Conservation (phyloP, 2,888 invertebrate genomes). For the Danaus chrysippus region DNA sequence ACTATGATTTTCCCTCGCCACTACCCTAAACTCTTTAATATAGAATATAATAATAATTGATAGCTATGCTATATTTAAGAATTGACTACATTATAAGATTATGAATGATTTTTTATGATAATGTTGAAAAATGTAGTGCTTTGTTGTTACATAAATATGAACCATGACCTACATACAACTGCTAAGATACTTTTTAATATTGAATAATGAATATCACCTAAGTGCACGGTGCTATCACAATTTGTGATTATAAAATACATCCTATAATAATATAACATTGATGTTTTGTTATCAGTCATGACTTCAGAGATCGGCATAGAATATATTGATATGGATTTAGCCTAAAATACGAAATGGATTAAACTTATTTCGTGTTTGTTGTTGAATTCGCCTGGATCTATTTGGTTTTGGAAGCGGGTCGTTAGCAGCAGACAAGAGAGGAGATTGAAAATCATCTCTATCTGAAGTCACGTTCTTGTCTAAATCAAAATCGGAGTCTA, state of each 20-base stretch:
- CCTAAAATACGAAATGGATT: conserved; percentile 75
- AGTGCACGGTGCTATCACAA: conserved; percentile 71
- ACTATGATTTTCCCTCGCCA: neutral
- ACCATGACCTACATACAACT: conserved; percentile 18
- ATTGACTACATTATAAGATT: conserved; percentile 49
- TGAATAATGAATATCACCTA: conserved; percentile 45
- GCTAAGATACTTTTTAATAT: conserved; percentile 26
- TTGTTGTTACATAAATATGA: conserved; percentile 16
- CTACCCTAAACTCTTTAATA: conserved; percentile 3
- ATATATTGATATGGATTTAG: conserved; percentile 44
- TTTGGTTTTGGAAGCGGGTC: conserved; percentile 66
- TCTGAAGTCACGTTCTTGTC: conserved; percentile 40
- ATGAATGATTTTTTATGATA: conserved; percentile 21
- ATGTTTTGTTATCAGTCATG: conserved; percentile 42
- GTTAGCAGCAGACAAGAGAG: conserved; percentile 66
- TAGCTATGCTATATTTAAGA: conserved; percentile 38
- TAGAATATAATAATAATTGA: conserved; percentile 20
- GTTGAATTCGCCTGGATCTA: conserved; percentile 62
- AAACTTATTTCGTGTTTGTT: conserved; percentile 64
- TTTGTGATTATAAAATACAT: conserved; percentile 49
- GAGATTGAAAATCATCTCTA: conserved; percentile 65
- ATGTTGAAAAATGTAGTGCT: conserved; percentile 21
- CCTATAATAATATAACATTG: conserved; percentile 48
- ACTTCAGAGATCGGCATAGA: conserved; percentile 47
- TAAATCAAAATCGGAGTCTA: conserved; percentile 26